Evolutionary conservation across 2,797 vertebrate genomes (phyloP).

Genomic region (Steatocranus sp.): DNA sequence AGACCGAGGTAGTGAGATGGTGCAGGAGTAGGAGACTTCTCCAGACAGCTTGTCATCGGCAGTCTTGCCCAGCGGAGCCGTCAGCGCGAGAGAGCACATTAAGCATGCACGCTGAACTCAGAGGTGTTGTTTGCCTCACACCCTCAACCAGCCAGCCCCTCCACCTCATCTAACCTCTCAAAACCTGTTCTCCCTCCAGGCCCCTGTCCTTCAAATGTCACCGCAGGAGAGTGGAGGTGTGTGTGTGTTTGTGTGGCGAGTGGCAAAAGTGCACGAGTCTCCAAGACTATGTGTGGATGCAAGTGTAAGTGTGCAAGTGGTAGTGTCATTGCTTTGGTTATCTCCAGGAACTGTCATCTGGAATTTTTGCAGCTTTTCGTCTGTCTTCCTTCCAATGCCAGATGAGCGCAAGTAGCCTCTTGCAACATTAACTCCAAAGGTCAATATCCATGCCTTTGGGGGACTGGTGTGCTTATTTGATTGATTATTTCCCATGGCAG

Average conservation of each 20-base stretch:
- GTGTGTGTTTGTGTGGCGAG: not conserved
- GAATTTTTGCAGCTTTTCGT: not conserved
- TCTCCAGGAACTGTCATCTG: not conserved
- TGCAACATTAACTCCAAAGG: not conserved
- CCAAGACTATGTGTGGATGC: not conserved
- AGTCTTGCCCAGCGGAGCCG: conserved; percentile 42
- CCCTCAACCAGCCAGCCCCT: conserved; percentile 35
- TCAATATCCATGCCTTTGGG: not conserved
- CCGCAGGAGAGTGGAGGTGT: conserved; percentile 14
- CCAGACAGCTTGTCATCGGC: conserved; percentile 62
- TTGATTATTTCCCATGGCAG: not conserved
- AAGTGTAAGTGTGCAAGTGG: not conserved
- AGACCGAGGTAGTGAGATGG: conserved; percentile 22
- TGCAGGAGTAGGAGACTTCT: conserved; percentile 37
- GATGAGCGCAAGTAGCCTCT: not conserved
- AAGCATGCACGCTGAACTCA: conserved; percentile 64
- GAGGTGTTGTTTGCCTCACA: conserved; percentile 69
- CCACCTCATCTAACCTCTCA: conserved; percentile 44
- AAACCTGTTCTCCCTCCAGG: conserved; percentile 50
- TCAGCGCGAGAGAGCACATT: conserved; percentile 47
- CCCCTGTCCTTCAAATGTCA: conserved; percentile 65
- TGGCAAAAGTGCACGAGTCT: not conserved
- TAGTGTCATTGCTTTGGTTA: not conserved
- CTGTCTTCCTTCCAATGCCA: not conserved
- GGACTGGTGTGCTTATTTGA: not conserved